These are phyloP conservation scores for Sinhomidia bicolor DNA, from an alignment of 2,888 invertebrate genomes.

Conservation along the genomic window DNA sequence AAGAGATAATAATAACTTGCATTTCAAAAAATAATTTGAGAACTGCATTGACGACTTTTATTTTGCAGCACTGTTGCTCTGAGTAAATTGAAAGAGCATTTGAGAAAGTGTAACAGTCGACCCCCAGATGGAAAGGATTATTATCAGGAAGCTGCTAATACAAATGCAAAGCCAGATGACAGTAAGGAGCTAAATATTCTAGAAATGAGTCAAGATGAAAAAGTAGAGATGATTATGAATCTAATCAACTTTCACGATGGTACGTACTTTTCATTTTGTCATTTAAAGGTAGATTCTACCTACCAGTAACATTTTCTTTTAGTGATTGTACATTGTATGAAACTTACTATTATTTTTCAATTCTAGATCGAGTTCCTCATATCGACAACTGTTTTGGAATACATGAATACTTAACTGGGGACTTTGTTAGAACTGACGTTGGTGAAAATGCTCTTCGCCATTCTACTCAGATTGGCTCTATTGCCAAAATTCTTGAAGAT, in stretches of 20 bases:
- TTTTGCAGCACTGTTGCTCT: conserved; percentile 82
- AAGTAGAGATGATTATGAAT: conserved; percentile 74
- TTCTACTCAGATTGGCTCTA: conserved; percentile 89
- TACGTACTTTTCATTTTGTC: conserved; percentile 50
- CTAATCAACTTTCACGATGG: conserved; percentile 76
- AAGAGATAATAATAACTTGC: not conserved
- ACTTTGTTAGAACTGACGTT: conserved; percentile 81
- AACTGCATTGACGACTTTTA: not conserved
- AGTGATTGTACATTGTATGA: no score
- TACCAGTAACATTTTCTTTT: no score
- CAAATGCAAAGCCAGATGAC: not conserved
- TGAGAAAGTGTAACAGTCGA: conserved; percentile 82
- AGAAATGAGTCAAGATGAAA: conserved; percentile 76
- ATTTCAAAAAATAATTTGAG: not conserved
- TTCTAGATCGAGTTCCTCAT: not conserved
- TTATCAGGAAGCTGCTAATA: conserved; percentile 55
- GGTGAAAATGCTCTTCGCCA: conserved; percentile 84
- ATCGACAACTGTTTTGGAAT: conserved; percentile 80
- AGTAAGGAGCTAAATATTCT: conserved; percentile 43
- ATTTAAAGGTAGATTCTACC: not conserved
- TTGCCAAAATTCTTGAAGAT: conserved; percentile 87
- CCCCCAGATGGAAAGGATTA: conserved; percentile 77
- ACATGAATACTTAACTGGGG: conserved; percentile 81
- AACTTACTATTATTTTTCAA: no score
- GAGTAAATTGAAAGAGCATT: conserved; percentile 81